phyloP scores from a whole-genome alignment of 2,113 vertebrate species.

The Tichodroma muraria region DNA sequence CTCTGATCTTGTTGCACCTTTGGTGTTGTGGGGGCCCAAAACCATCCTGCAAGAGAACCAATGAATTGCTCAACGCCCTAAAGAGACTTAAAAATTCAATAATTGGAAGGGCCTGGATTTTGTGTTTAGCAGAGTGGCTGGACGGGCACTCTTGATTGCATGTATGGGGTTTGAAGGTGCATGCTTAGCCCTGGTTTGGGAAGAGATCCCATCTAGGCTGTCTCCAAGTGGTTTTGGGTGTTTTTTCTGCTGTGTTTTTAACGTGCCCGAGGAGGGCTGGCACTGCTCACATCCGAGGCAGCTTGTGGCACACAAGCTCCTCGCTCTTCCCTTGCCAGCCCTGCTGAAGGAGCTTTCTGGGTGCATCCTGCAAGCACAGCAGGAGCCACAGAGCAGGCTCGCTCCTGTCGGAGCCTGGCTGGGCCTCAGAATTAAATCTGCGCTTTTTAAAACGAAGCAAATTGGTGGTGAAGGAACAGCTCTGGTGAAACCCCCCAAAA shows the following conservation, averaged over 20 bases:
- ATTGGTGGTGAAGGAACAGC: not conserved
- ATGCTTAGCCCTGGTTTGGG: not conserved
- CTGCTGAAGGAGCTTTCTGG: not conserved
- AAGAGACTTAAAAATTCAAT: not conserved
- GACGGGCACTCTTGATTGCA: rapidly evolving
- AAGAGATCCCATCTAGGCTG: rapidly evolving
- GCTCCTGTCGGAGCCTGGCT: rapidly evolving
- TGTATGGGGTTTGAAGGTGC: rapidly evolving
- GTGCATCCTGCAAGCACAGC: not conserved
- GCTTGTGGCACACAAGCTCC: not conserved
- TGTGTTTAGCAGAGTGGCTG: not conserved
- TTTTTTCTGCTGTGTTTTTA: not conserved
- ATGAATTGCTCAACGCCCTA: not conserved
- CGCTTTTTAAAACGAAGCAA: rapidly evolving
- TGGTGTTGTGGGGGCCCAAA: not conserved
- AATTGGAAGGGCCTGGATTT: rapidly evolving
- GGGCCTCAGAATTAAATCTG: not conserved
- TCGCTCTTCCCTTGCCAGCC: not conserved
- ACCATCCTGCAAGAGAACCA: not conserved
- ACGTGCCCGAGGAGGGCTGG: not conserved
- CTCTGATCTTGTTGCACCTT: not conserved
- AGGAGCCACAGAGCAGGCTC: not conserved
- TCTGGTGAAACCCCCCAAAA: not conserved
- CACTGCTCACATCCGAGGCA: not conserved
- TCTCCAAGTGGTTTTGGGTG: not conserved